phyloP scores from a whole-genome alignment of 2,797 vertebrate genomes.

The Danionella dracula region DNA sequence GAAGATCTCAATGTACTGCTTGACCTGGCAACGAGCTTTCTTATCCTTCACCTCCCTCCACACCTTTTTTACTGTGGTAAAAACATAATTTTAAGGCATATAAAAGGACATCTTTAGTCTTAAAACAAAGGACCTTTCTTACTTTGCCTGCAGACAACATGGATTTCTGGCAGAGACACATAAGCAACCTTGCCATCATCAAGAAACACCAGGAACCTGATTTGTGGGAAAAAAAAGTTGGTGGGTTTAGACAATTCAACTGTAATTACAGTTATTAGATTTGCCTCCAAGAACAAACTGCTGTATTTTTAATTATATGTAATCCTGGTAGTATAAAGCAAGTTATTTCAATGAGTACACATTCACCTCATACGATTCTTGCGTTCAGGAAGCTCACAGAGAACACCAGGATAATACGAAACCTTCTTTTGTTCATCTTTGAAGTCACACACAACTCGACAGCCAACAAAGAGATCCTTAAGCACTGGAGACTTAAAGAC shows the following conservation, averaged over 20 bases:
- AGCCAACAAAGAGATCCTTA: slow-evolving; percentile 79
- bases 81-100: neutral
- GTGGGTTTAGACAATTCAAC: too few relatives aligned
- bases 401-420: slow-evolving; percentile 75
- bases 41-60: slow-evolving; percentile 81
- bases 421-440: slow-evolving; percentile 74
- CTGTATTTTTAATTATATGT: too few relatives aligned
- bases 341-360: too few relatives aligned
- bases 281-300: too few relatives aligned
- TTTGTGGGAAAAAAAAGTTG: neutral
- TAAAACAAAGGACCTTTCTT: slow-evolving; percentile 49
- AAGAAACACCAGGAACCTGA: slow-evolving; percentile 85
- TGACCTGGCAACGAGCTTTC: slow-evolving; percentile 72
- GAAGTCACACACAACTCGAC: slow-evolving; percentile 81
- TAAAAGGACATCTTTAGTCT: too few relatives aligned
- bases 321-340: too few relatives aligned
- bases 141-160: slow-evolving; percentile 79
- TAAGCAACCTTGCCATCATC: slow-evolving; percentile 80
- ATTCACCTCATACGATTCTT: slow-evolving; percentile 86
- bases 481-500: slow-evolving; percentile 70
- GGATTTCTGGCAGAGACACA: slow-evolving; percentile 72
- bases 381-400: slow-evolving; percentile 84
- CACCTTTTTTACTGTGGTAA: slow-evolving; percentile 68
- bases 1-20: slow-evolving; percentile 75
- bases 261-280: too few relatives aligned